Evolutionary conservation across 37 sponge, comb jelly and placozoan genomes (phyloP), one percentile per base, ranked within the genome.

Genomic region (Agelas oroides): DNA sequence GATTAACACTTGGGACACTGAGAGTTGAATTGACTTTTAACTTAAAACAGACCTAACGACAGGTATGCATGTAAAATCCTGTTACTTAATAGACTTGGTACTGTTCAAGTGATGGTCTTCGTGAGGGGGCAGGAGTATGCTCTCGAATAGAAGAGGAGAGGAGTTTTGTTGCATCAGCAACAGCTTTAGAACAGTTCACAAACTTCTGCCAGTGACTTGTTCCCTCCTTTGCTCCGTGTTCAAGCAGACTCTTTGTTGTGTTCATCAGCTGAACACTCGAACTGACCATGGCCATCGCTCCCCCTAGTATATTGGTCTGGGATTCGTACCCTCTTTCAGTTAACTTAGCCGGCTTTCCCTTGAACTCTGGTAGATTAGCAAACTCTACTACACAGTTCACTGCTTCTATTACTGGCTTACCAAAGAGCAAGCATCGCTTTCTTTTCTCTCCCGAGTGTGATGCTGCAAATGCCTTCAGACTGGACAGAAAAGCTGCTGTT

Each of bases 201-300:
- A 92, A 24, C 53, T 81, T 86, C 77, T 95, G 83, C 93, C 93
- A 95, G 1, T 31, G 58, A 20, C 28, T 32, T 39, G 75, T 0
- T 33, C 35, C 41, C 11, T 27, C 54, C 17, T 61, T 25, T 27
- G 28, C 39, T 84, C 37, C 79, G 24, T 85, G 34, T 16, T 82
- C 84, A 16, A 85, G 19, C 12, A 95, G 64, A 11, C 11, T 41
- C 54, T 40, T 39, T 0, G 78, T 71, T 5, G 87, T 40, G 2
- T 71, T 58, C 0, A 95, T 64, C 14, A 92, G 76, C 73, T 86
- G 92, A 18, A 92, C 62, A 25, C 75, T 79, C 6, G 93, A 66
- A n/a, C 92, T 72, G 3, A 95, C 92, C 0, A 92, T 63, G 0
- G 93, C 90, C 96, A 95, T 95, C 13, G 93, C 90, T 37, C 90